Base-by-base conservation (phyloP, 2,113 vertebrate species). In the Zeus faber region DNA sequence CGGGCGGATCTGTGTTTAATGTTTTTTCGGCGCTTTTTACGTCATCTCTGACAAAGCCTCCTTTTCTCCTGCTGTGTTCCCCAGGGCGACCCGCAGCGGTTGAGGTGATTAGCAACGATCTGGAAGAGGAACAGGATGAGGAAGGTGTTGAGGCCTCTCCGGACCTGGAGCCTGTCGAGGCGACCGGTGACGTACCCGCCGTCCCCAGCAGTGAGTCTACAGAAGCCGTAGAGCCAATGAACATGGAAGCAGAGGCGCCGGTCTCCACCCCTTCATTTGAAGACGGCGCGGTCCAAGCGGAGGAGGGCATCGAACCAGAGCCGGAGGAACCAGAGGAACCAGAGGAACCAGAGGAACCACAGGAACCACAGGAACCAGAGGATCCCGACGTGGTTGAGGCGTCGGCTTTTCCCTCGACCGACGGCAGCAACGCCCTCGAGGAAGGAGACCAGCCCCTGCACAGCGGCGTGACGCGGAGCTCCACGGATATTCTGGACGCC, bases 341-440 rank as follows among this genome's bases (percentile, higher is more conserved):
- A n/a, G n/a, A n/a, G n/a, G 72, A 74, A 48, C 49, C 55, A 29
- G 67, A 65, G 20, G n/a, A n/a, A n/a, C 1, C 22, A 10, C 49
- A 62, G 20, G 24, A 22, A 31, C 21, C 35, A 1, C 7, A 18
- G 2, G 16, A n/a, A n/a, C n/a, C 11, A 6, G 51, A 65, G 1
- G 26, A 46, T 11, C 5, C 33, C 11, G 6, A 14, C 33, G 33
- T 4, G 33, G 33, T 3, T n/a, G n/a, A n/a, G 33, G 33, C n/a
- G 11, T 5, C 4, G 21, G 5, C 14, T 22, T 45, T 67, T 1
- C 35, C 37, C 31, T 58, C 69, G 9, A 45, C 43, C 7, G 76
- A 67, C 1, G 57, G 57, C 5, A 51, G 43, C 0, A 43, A 64
- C 51, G 9, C 18, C 23, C 40, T 51, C 1, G 71, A 72, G 2